Evolutionary conservation across 2,797 vertebrate genomes (phyloP), one percentile per base, ranked within the genome.

Genomic region (Eleutherodactylus coqui): DNA sequence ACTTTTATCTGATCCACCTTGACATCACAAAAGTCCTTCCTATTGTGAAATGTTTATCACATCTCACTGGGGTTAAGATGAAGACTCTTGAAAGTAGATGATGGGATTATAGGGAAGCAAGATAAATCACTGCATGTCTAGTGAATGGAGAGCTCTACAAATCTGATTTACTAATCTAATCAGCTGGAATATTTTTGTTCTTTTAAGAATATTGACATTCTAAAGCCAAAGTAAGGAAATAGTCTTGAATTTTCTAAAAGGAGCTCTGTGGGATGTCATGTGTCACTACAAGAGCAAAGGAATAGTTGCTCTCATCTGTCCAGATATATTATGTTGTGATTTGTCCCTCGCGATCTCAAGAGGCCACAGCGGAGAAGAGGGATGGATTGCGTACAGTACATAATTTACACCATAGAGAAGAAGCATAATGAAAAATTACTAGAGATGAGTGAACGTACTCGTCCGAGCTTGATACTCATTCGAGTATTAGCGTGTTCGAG

Each of bases 101-200:
- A 73, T 73, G 13, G 70, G 70, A 73, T 73, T 73, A 73, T 45
- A 45, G 24, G 27, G 41, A 45, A 45, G 24, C 70, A 45, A 73
- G 38, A 73, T 73, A 73, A 73, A 73, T 73, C 4, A 45, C 67
- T n/a, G 9, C 7, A 10, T 41, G 36, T 41, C 36, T 70, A 9
- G 27, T 16, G 32, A 70, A 19, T 45, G 41, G 70, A 73, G 70
- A 73, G n/a, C 70, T 27, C 5, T 38, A 27, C 70, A 45, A n/a
- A 73, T 73, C 38, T 43, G 24, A 73, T 73, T 27, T 45, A 45
- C 34, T 38, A 38, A 70, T 41, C 14, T 32, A 38, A 43, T 43
- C 13, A 72, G n/a, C 21, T n/a, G 7, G 62, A 67, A 67, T 14
- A 36, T 36, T 34, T 34, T 67, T 32, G 16, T 32, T 2, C 60